phyloP scores from a whole-genome alignment of 2,888 invertebrate species.

The Drepanosiphum platanoidis region DNA sequence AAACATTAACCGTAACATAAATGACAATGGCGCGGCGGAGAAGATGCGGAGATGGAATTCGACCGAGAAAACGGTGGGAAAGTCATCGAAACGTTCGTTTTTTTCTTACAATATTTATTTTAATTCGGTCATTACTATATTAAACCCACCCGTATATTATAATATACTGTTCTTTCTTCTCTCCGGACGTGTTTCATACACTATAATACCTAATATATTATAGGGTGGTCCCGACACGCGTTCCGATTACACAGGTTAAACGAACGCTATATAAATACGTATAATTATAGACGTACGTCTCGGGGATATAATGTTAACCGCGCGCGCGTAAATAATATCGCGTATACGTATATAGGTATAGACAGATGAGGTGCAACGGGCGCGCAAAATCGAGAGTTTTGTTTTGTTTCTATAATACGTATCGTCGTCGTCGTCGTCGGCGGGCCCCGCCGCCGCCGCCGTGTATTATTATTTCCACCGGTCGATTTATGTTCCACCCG shows the following conservation, averaged over 20 bases:
- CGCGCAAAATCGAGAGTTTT: constrained; percentile 22
- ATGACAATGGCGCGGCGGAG: constrained; percentile 28
- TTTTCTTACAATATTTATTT: constrained; percentile 15
- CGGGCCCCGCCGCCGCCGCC: not conserved
- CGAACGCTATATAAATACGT: not conserved
- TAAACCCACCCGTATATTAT: not conserved
- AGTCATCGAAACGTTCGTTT: constrained; percentile 35
- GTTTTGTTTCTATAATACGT: not conserved
- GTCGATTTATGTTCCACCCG: constrained; percentile 16
- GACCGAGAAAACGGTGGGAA: constrained; percentile 60
- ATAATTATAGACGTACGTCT: constrained; percentile 7
- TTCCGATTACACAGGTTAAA: constrained; percentile 5
- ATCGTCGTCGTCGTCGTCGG: not conserved
- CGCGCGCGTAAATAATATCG: not conserved
- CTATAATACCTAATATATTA: not conserved
- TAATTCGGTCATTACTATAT: constrained; percentile 36
- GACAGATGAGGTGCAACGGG: too few relatives aligned
- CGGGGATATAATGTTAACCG: not conserved
- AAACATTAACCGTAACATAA: constrained; percentile 61
- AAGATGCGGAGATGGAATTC: constrained; percentile 10
- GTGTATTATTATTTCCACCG: constrained; percentile 32
- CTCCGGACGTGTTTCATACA: not conserved
- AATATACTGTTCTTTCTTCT: not conserved
- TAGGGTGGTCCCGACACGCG: constrained; percentile 43
- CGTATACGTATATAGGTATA: too few relatives aligned